Base-by-base conservation (phyloP, 2,888 invertebrate species). In the Cheiracanthium punctorium region DNA sequence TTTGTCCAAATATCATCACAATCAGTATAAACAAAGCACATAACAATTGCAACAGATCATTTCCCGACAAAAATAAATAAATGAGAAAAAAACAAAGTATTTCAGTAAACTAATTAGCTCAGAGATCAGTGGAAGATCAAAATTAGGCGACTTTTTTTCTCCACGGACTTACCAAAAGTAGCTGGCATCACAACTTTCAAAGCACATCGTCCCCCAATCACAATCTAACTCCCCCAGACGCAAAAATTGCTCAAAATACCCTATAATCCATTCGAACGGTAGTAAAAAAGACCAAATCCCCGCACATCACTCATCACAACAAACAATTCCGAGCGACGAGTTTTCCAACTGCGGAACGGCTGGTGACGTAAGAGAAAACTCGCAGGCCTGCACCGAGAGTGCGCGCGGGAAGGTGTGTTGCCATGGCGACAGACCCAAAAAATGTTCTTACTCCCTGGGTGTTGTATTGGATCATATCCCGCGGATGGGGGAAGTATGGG, bases 91-190 rank as follows among this genome's bases (percentile, higher is more conserved):
- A n/a, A n/a, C n/a, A n/a, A n/a, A n/a, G n/a, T n/a, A n/a, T n/a
- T n/a, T n/a, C n/a, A n/a, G n/a, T n/a, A n/a, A n/a, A n/a, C n/a
- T n/a, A n/a, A n/a, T n/a, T n/a, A n/a, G n/a, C n/a, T n/a, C n/a
- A n/a, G n/a, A n/a, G n/a, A n/a, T n/a, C n/a, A n/a, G n/a, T n/a
- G n/a, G n/a, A n/a, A n/a, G n/a, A n/a, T n/a, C n/a, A n/a, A n/a
- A n/a, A n/a, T n/a, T n/a, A n/a, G n/a, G n/a, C n/a, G n/a, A n/a
- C n/a, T n/a, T n/a, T n/a, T n/a, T n/a, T n/a, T n/a, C 12, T 48
- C 17, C 28, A 20, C 70, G 58, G 58, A 70, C 84, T 85, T 41
- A 85, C 84, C 84, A 17, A 80, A 79, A 41, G 79, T 79, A 65
- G 28, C 48, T 14, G 84, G 65, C 65, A 73, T 67, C 33, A 84